Base-by-base conservation (phyloP, 1,140 invertebrate species). In the Triops longicaudatus region DNA sequence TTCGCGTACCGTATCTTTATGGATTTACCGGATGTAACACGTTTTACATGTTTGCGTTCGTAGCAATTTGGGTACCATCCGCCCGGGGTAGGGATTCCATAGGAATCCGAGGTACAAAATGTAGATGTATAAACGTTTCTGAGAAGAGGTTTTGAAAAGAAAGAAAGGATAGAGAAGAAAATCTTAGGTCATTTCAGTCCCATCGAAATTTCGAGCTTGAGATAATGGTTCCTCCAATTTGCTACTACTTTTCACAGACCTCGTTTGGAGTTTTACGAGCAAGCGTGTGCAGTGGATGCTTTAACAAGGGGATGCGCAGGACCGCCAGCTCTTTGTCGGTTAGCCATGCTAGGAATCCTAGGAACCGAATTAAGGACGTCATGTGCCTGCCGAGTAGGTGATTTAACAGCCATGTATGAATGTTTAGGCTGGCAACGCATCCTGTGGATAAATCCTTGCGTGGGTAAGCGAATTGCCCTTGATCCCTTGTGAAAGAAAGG, bases 391-490 rank as follows among this genome's bases (percentile, higher is more conserved):
- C 78, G 78, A 37, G 92, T 92, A 5, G 91, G 90, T 0, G 93
- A 95, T 83, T 88, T 91, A 80, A 88, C 89, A 14, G 91, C 94
- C 81, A 84, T 94, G 0, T 93, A 94, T 83, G 92, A 93, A 78
- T 96, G 94, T 80, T 85, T 95, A 2, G 93, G 93, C 63, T 96
- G 93, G 93, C 92, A 95, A 80, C 84, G 93, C 72, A 87, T 95
- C n/a, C 88, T 96, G 5, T 95, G 93, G 93, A 89, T 95, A 73
- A 96, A 96, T 83, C 92, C 93, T 7, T 96, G 94, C 83, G 93
- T 96, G 75, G 93, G 94, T 96, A 84, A 90, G 92, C 87, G 43
- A 42, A 73, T 37, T 37, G 31, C 2, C 31, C 31, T 37, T 37
- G 31, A 37, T 37, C 31, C 31, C 31, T 37, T 37, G 63, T 73